phyloP scores from a whole-genome alignment of 2,113 vertebrate genomes.

The Dendrocopos noguchii region DNA sequence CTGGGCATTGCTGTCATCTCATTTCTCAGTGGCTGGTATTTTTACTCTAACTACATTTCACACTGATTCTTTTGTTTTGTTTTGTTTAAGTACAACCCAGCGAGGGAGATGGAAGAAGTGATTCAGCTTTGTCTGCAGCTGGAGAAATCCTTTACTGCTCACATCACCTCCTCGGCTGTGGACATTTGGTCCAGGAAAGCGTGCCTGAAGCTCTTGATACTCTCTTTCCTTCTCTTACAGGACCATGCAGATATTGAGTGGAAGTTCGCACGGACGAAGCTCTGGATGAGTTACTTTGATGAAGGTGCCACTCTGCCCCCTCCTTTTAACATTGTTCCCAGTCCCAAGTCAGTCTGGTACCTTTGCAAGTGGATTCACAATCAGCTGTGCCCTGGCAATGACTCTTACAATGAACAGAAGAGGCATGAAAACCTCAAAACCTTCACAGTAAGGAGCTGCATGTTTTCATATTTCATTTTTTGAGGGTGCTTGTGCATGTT shows the following conservation, averaged over 20 bases:
- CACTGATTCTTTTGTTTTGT: background rate
- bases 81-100: background rate
- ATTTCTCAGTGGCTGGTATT: background rate
- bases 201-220: background rate
- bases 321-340: constrained; percentile 94
- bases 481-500: background rate
- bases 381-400: constrained; percentile 81
- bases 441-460: constrained; percentile 83
- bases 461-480: background rate
- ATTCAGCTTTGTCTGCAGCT: background rate
- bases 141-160: background rate
- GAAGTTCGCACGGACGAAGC: constrained; percentile 97
- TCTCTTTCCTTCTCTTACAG: constrained; percentile 66
- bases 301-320: constrained; percentile 96
- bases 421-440: constrained; percentile 90
- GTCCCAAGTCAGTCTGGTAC: constrained; percentile 94
- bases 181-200: background rate
- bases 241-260: constrained; percentile 97
- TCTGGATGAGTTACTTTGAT: constrained; percentile 99
- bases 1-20: background rate
- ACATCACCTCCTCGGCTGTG: background rate
- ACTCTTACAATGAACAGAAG: constrained; percentile 80
- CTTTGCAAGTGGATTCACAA: constrained; percentile 92
- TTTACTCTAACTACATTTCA: background rate
- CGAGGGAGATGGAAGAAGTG: background rate